Conservation (phyloP, 2,113 vertebrate species). For the Turdus rufiventris region DNA sequence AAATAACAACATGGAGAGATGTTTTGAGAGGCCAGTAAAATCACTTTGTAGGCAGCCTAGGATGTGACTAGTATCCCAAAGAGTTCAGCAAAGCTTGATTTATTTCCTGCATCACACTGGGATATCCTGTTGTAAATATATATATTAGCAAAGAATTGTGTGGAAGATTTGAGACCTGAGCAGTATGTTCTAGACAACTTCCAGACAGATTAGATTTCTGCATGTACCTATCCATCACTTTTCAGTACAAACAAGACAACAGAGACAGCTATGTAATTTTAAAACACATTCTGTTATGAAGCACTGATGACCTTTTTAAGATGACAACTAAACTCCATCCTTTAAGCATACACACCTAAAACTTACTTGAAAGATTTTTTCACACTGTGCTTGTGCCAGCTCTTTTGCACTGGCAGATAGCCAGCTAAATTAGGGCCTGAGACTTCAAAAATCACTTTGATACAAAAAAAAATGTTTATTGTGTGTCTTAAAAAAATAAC, state of each 20-base stretch:
- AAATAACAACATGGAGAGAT: neutral
- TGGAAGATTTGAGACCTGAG: neutral
- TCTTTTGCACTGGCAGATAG: neutral
- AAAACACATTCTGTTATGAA: neutral
- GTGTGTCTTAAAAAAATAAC: neutral
- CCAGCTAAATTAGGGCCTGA: neutral
- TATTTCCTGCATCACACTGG: neutral
- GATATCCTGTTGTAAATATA: neutral
- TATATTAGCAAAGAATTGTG: neutral
- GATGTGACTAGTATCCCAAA: neutral
- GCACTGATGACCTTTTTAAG: neutral
- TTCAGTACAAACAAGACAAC: neutral
- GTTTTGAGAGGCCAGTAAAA: neutral
- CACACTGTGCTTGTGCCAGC: neutral
- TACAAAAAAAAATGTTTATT: neutral
- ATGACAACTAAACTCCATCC: neutral
- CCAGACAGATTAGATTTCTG: neutral
- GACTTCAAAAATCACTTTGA: neutral
- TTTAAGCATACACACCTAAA: neutral
- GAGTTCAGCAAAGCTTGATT: neutral
- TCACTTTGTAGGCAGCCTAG: neutral
- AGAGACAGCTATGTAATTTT: neutral
- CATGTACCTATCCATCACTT: neutral
- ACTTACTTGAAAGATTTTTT: neutral
- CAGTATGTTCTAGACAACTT: neutral